Evolutionary conservation across 2,888 invertebrate species (phyloP).

Genomic region (Cheilosia grossa): DNA sequence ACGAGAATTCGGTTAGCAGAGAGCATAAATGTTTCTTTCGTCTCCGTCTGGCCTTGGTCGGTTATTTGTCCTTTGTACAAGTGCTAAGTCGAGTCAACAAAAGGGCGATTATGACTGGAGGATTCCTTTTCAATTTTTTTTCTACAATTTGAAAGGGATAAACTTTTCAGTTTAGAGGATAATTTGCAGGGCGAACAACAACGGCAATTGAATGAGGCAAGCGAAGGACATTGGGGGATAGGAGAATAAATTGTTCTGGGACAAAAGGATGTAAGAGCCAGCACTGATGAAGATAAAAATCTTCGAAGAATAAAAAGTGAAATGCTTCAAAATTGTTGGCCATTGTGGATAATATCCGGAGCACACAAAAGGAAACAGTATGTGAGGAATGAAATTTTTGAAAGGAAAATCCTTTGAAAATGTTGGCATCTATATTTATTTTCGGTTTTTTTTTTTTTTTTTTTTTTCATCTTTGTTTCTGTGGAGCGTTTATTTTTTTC

Average conservation of each 20-base stretch:
- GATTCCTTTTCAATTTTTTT: conserved; percentile 23
- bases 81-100: conserved; percentile 61
- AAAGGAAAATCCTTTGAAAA: conserved; percentile 36
- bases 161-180: conserved; percentile 52
- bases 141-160: conserved; percentile 27
- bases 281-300: conserved; percentile 47
- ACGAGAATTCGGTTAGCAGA: conserved; percentile 59
- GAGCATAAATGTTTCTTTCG: conserved; percentile 8
- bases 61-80: conserved; percentile 14
- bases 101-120: conserved; percentile 60
- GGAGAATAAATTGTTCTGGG: conserved; percentile 61
- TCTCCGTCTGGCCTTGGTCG: not conserved
- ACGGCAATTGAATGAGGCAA: not conserved
- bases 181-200: not conserved
- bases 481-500: not conserved
- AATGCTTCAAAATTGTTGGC: conserved; percentile 64
- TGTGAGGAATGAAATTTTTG: conserved; percentile 63
- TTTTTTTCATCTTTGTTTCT: not conserved
- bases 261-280: conserved; percentile 27
- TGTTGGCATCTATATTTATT: not conserved
- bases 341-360: conserved; percentile 60
- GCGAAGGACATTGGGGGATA: conserved; percentile 17
- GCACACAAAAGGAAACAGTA: conserved; percentile 48
- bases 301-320: conserved; percentile 35
- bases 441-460: not conserved